Percentiles rank a stretch among this genome's conserved stretches.
phyloP scores from a whole-genome alignment of 2,797 vertebrate species.

The Eremophila alpestris region DNA sequence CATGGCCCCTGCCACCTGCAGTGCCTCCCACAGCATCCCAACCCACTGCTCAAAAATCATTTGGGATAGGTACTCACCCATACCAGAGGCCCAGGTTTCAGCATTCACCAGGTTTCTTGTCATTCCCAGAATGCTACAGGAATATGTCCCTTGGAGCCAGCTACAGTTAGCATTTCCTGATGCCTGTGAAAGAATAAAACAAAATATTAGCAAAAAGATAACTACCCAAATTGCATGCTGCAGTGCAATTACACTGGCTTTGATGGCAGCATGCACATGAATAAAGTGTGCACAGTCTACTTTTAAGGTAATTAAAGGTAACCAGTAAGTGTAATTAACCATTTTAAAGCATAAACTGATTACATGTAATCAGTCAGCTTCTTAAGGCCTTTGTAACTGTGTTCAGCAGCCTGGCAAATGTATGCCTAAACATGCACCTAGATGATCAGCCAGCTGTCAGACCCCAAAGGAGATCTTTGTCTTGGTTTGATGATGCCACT shows the following conservation, averaged over 20 bases:
- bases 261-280: neutral
- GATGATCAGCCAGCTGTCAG: slow-evolving; percentile 17
- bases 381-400: neutral
- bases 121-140: neutral
- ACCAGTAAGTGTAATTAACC: neutral
- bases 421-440: neutral
- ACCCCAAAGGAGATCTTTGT: neutral
- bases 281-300: neutral
- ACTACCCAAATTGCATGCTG: neutral
- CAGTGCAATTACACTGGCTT: neutral
- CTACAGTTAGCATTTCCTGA: neutral
- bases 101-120: neutral
- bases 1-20: neutral
- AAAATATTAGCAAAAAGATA: neutral
- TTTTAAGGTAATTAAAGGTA: slow-evolving; percentile 7
- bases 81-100: neutral
- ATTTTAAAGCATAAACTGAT: slow-evolving; percentile 19
- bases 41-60: neutral
- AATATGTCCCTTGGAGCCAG: neutral
- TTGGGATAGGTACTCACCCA: neutral
- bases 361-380: neutral
- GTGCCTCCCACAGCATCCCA: neutral
- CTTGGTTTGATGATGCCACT: neutral
- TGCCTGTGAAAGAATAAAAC: neutral
- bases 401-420: neutral